Evolutionary conservation across 2,888 invertebrate genomes (phyloP), one percentile per base, ranked within the genome.

Genomic region (Calliphora vomitoria): DNA sequence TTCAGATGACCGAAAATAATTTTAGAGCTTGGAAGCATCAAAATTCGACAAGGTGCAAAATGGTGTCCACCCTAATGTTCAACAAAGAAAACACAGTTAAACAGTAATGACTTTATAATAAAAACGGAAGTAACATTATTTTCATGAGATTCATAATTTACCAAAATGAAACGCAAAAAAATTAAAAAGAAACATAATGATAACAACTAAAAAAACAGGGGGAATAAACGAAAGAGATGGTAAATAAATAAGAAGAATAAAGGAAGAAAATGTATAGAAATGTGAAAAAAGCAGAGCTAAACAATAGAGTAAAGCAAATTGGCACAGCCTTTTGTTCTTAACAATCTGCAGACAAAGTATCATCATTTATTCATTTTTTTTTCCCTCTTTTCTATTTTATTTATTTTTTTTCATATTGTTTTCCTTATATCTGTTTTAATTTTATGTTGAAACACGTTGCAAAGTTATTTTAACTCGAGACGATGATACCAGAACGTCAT

Each of bases 321-420:
- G 82, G 74, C 69, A 69, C 79, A 85, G 75, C 20, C 85, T 82
- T 85, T 87, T 82, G 87, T 85, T 68, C 41, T 75, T 35, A 82
- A 66, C 53, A 69, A 69, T 75, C 20, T 64, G 8, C 69, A 78
- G 79, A 79, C 87, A 79, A 41, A 79, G 69, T 66, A 64, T 82
- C 79, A 87, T 87, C 85, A 85, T 85, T 82, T 87, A 85, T 82
- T 78, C 81, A 87, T 87, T 38, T 31, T 58, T 66, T 44, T 44
- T 8, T 11, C n/a, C 25, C 44, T 41, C 35, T 18, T 81, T 20
- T 50, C 38, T 38, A n/a, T n/a, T 15, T 8, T 47, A 18, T 11
- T 2, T 31, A 4, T 18, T 4, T 44, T 76, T 78, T 72, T 31
- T 31, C 10, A 41, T 41, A 41, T 41, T 38, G n/a, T 38, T 8